Evolutionary conservation across 2,113 vertebrate genomes (phyloP).

Genomic region (Neopipo cinnamomea): DNA sequence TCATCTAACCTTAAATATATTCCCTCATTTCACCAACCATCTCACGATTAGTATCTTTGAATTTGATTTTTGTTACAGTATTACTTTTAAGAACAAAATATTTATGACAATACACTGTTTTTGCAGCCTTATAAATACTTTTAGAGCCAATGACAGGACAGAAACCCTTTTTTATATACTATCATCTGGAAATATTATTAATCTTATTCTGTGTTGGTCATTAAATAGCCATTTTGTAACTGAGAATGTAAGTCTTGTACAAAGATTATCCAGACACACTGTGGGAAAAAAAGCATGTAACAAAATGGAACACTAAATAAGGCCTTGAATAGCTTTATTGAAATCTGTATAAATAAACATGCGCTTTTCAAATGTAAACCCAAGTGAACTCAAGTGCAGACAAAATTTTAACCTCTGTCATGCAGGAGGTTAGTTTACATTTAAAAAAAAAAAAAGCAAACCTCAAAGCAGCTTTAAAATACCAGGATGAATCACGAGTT

Average conservation of each 20-base stretch:
- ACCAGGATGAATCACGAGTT: constrained; percentile 87
- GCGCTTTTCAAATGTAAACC: constrained; percentile 99
- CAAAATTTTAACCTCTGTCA: constrained; percentile 93
- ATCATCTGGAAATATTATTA: neutral
- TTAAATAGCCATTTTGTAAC: neutral
- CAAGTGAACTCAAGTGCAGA: constrained; percentile 99
- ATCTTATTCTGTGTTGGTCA: neutral
- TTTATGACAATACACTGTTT: neutral
- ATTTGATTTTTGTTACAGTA: neutral
- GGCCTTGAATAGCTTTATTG: constrained; percentile 99
- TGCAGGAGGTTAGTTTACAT: constrained; percentile 92
- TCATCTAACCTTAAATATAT: neutral
- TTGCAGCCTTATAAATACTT: neutral
- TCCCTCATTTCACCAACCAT: neutral
- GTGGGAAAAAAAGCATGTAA: constrained; percentile 53
- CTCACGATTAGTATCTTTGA: neutral
- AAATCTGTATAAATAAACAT: constrained; percentile 99
- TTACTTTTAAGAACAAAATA: neutral
- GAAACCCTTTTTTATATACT: neutral
- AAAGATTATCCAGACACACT: neutral
- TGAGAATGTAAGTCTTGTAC: neutral
- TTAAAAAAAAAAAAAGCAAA: constrained; percentile 67
- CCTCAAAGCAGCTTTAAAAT: constrained; percentile 83
- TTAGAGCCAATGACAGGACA: neutral
- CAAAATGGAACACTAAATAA: constrained; percentile 74